Percentiles rank a stretch among this genome's conserved stretches.
Conservation (phyloP, 2,888 invertebrate genomes). For the Girardia tigrina region DNA sequence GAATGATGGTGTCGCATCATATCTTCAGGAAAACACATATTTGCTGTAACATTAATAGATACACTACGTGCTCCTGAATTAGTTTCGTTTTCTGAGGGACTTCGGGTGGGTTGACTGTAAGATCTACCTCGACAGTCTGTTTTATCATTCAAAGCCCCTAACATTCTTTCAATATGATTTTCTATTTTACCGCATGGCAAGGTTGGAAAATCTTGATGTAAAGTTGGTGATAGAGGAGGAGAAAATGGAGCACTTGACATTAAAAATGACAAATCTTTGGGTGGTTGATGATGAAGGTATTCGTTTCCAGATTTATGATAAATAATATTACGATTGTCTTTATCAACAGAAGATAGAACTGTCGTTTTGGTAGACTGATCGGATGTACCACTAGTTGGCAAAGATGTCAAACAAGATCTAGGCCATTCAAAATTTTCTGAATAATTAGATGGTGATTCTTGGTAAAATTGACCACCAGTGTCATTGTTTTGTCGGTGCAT, state of each 20-base stretch:
- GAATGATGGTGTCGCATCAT: not conserved
- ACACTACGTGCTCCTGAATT: not conserved
- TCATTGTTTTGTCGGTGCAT: constrained; percentile 28
- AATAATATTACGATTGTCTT: not conserved
- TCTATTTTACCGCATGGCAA: not conserved
- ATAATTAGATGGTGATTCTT: not conserved
- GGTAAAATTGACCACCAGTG: not conserved
- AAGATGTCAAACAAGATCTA: constrained; percentile 17
- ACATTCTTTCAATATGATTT: constrained; percentile 20
- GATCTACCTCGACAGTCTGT: not conserved
- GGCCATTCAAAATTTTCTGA: constrained; percentile 7
- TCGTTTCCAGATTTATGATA: not conserved
- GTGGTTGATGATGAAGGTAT: not conserved
- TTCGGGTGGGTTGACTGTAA: not conserved
- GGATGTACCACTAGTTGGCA: constrained; percentile 24
- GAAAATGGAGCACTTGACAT: constrained; percentile 32
- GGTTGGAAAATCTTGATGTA: constrained; percentile 29
- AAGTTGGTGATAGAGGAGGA: constrained; percentile 34
- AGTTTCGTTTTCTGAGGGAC: not conserved
- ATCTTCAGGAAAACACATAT: not conserved
- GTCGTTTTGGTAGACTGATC: constrained; percentile 29
- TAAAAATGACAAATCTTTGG: not conserved
- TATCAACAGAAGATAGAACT: constrained; percentile 16
- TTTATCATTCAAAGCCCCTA: not conserved
- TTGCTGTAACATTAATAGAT: not conserved